Evolutionary conservation across 2,113 vertebrate genomes (phyloP).

Genomic region (Sorex araneus): DNA sequence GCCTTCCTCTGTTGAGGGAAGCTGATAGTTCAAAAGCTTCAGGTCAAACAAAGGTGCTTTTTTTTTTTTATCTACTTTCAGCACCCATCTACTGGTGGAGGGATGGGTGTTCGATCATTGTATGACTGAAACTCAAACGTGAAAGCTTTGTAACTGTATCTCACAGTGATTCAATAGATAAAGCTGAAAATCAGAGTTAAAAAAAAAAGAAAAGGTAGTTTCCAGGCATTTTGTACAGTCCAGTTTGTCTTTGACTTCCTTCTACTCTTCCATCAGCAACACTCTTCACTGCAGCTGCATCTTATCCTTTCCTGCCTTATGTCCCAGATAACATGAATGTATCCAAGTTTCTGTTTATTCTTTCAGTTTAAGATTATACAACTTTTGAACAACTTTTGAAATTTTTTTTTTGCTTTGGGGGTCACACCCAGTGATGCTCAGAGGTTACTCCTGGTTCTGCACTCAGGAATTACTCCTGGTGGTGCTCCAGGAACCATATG

Average conservation of each 20-base stretch:
- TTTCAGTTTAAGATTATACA: constrained; percentile 11
- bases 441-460: too few relatives aligned
- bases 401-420: too few relatives aligned
- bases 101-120: too few relatives aligned
- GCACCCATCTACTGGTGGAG: too few relatives aligned
- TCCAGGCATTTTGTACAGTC: not conserved
- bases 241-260: not conserved
- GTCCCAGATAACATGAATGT: not conserved
- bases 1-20: not conserved
- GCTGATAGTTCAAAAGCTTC: not conserved
- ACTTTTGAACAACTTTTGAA: not conserved
- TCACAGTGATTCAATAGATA: too few relatives aligned
- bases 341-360: not conserved
- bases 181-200: too few relatives aligned
- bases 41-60: not conserved
- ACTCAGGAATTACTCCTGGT: too few relatives aligned
- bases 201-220: not conserved
- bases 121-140: too few relatives aligned
- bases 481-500: too few relatives aligned
- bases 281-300: not conserved
- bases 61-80: too few relatives aligned
- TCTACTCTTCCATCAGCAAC: not conserved
- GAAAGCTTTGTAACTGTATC: too few relatives aligned
- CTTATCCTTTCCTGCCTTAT: not conserved
- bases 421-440: too few relatives aligned